Percentiles rank a stretch among this genome's conserved stretches.
Conservation (phyloP, 1,140 invertebrate genomes). For the Dinothrombium tinctorium region DNA sequence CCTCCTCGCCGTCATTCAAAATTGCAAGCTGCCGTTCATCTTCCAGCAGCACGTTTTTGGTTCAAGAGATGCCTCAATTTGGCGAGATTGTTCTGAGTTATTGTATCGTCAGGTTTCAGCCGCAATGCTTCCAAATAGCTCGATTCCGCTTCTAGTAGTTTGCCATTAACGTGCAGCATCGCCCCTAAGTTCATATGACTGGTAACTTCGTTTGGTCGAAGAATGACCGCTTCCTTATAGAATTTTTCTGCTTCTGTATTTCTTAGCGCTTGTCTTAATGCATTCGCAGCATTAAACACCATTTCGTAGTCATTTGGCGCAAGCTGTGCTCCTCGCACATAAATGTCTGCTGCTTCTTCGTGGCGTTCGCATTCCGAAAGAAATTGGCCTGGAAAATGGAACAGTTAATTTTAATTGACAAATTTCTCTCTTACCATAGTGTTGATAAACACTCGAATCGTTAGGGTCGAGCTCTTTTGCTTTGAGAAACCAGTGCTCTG, state of each 20-base stretch:
- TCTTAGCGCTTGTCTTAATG: constrained; percentile 34
- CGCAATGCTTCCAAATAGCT: constrained; percentile 56
- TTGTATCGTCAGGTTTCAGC: constrained; percentile 56
- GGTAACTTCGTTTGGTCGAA: constrained; percentile 47
- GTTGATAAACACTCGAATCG: constrained; percentile 54
- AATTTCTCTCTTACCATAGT: constrained; percentile 41
- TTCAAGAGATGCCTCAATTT: constrained; percentile 34
- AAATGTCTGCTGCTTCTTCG: constrained; percentile 52
- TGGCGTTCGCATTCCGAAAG: constrained; percentile 45
- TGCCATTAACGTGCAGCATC: constrained; percentile 71
- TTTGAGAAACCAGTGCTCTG: constrained; percentile 66
- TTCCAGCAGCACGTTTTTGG: no score
- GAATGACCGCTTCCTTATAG: constrained; percentile 44
- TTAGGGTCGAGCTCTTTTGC: constrained; percentile 54
- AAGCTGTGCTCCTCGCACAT: constrained; percentile 44
- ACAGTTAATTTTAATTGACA: background rate
- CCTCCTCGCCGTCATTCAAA: no score
- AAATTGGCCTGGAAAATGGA: constrained; percentile 46
- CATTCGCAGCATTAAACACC: constrained; percentile 59
- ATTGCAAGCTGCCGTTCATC: no score
- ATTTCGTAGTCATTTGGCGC: constrained; percentile 52
- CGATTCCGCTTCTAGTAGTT: constrained; percentile 53
- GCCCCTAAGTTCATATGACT: constrained; percentile 80
- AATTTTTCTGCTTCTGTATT: constrained; percentile 53
- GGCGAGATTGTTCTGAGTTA: constrained; percentile 62